phyloP scores from a whole-genome alignment of 2,888 invertebrate genomes.

The Drosophila subsilvestris region DNA sequence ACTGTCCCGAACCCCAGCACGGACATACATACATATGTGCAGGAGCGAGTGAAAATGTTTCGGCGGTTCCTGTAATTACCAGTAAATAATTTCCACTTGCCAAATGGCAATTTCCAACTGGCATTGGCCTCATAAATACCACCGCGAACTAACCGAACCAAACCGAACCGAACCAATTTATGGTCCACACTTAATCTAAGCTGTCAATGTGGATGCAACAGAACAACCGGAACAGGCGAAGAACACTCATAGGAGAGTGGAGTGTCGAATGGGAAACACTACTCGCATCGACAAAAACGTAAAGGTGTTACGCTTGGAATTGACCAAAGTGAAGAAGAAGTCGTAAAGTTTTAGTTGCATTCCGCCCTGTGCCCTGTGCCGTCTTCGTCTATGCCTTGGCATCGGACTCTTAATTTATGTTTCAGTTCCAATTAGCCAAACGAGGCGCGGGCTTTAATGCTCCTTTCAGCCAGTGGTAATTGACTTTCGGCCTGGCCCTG shows the following conservation, averaged over 20 bases:
- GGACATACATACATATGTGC: background rate
- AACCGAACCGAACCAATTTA: constrained; percentile 63
- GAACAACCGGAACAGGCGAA: constrained; percentile 12
- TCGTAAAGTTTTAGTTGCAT: constrained; percentile 76
- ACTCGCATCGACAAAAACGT: constrained; percentile 57
- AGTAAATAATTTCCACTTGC: constrained; percentile 60
- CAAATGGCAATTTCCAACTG: constrained; percentile 45
- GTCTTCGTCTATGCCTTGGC: constrained; percentile 39
- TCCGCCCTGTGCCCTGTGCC: constrained; percentile 26
- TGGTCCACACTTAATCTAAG: constrained; percentile 83
- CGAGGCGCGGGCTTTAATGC: constrained; percentile 73
- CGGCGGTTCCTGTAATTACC: constrained; percentile 54
- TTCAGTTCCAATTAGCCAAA: constrained; percentile 83
- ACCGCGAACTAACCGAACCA: constrained; percentile 42
- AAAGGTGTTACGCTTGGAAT: constrained; percentile 56
- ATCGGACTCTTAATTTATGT: constrained; percentile 84
- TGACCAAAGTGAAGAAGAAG: constrained; percentile 55
- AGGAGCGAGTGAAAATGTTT: background rate
- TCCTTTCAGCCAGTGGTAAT: constrained; percentile 57
- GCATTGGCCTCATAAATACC: constrained; percentile 62
- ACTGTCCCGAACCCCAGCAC: background rate
- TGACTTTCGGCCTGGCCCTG: constrained; percentile 75
- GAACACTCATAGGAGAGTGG: background rate
- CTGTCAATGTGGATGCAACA: constrained; percentile 68
- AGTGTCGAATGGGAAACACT: background rate